Conservation (phyloP, 1,140 invertebrate genomes). For the Bombus difficillimus region DNA sequence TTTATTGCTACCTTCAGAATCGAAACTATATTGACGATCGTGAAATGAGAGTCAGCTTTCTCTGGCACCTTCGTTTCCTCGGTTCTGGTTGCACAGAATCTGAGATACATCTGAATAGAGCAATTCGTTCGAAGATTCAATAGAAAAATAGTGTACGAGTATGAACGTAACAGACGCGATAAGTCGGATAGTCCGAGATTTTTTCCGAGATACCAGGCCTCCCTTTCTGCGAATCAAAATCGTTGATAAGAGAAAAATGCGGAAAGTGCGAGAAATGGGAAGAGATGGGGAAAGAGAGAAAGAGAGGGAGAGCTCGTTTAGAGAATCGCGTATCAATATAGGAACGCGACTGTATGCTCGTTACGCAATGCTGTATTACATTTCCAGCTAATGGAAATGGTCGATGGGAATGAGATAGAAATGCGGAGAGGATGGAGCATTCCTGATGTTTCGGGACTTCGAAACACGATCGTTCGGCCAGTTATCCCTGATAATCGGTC, state of each 20-base stretch:
- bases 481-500: slow-evolving; percentile 69
- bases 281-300: not conserved
- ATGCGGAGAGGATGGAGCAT: slow-evolving; percentile 55
- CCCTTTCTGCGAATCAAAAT: not conserved
- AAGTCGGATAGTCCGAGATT: not conserved
- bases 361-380: slow-evolving; percentile 62
- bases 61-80: slow-evolving; percentile 28
- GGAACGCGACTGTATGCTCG: slow-evolving; percentile 17
- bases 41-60: slow-evolving; percentile 57
- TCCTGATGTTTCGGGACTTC: slow-evolving; percentile 71
- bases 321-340: not conserved
- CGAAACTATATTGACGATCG: slow-evolving; percentile 62
- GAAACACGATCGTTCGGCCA: slow-evolving; percentile 64
- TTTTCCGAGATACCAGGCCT: not conserved
- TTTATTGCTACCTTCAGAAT: slow-evolving; percentile 60
- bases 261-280: not conserved
- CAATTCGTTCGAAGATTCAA: slow-evolving; percentile 8
- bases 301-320: not conserved
- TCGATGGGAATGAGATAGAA: slow-evolving; percentile 65
- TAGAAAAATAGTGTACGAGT: not conserved
- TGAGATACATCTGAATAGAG: slow-evolving; percentile 32
- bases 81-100: not conserved
- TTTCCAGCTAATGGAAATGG: slow-evolving; percentile 69
- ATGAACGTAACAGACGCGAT: not conserved
- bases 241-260: not conserved